Conservation (phyloP, 64 coral and sea anemone species). For the Platygyra sinensis region DNA sequence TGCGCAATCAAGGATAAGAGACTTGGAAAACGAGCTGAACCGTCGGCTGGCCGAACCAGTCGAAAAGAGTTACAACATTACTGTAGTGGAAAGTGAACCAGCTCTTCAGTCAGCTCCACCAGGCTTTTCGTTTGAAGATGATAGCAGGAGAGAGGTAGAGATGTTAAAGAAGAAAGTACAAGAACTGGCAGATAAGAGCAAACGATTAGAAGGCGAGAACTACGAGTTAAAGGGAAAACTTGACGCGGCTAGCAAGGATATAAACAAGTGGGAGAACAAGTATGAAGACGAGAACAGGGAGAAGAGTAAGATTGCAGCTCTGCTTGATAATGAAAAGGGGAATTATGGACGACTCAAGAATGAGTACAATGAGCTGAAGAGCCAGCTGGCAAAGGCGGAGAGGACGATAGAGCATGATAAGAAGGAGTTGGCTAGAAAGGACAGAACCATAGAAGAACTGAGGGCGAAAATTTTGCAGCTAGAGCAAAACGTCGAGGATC, state of each 20-base stretch:
- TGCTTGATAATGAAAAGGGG: constrained; percentile 49
- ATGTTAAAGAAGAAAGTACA: not conserved
- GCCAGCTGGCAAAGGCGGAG: constrained; percentile 15
- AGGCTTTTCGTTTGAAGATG: constrained; percentile 10
- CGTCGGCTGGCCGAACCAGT: constrained; percentile 19
- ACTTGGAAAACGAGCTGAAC: constrained; percentile 20
- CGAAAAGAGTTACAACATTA: constrained; percentile 31
- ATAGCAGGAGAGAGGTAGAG: not conserved
- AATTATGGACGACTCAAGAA: constrained; percentile 19
- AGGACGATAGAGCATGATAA: constrained; percentile 36
- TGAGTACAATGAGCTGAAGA: constrained; percentile 41
- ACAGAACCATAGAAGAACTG: constrained; percentile 51
- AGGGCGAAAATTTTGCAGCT: constrained; percentile 7
- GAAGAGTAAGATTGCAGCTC: constrained; percentile 38
- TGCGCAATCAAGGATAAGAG: constrained; percentile 3
- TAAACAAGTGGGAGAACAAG: constrained; percentile 46
- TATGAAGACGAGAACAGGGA: constrained; percentile 43
- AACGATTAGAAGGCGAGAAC: not conserved
- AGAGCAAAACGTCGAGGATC: not conserved
- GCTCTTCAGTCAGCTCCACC: not conserved
- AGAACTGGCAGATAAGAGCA: not conserved
- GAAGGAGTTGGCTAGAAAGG: constrained; percentile 49
- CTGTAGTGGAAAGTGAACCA: constrained; percentile 19
- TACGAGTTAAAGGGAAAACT: not conserved
- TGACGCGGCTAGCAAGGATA: not conserved